Evolutionary conservation across 2,888 invertebrate species (phyloP), one percentile per base, ranked within the genome.

Genomic region (Plebejus argus): DNA sequence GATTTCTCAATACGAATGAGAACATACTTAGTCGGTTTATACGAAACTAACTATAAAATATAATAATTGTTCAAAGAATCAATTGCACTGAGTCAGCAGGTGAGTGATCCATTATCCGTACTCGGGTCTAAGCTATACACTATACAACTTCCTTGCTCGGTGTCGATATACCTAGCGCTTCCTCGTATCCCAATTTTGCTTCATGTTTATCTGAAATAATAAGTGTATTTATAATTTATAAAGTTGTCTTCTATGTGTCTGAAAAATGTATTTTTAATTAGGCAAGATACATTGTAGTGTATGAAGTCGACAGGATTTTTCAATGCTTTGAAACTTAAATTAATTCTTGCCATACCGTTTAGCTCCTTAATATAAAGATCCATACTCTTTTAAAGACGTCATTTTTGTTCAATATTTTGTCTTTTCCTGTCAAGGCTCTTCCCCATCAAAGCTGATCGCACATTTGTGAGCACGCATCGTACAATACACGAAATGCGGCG

Each of bases 101-200:
- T 85, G 88, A 87, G 86, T 85, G 85, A 85, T 81, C 80, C 81
- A 10, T 53, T 53, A 18, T 53, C 18, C 3, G 45, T 70, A 61
- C 35, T 71, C 33, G 82, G 79, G 82, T 83, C 78, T 80, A 80
- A 80, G 78, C 77, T 70, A 76, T 87, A 86, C 85, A 89, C 90
- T 95, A 95, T 88, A 95, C 91, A 85, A 97, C 96, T 91, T 98
- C 97, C 92, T 98, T 98, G 85, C 98, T 98, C 15, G 98, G 98
- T 61, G 98, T 98, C 74, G 98, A 98, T 86, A 98, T 98, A 81
- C 98, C 98, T 84, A 97, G 95, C 61, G 98, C 97, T 93, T 98
- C 98, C 90, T 98, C 98, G 86, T 98, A 98, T 76, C 97, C 98
- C 53, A 95, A 93, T 87, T 96, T 95, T 76, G 95, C 94, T 86